A percentile compares a stretch with the other conserved stretches of the same genome.
These are phyloP conservation scores for Saccostrea echinata DNA, from an alignment of 1,140 invertebrate genomes.

Conservation along the genomic window DNA sequence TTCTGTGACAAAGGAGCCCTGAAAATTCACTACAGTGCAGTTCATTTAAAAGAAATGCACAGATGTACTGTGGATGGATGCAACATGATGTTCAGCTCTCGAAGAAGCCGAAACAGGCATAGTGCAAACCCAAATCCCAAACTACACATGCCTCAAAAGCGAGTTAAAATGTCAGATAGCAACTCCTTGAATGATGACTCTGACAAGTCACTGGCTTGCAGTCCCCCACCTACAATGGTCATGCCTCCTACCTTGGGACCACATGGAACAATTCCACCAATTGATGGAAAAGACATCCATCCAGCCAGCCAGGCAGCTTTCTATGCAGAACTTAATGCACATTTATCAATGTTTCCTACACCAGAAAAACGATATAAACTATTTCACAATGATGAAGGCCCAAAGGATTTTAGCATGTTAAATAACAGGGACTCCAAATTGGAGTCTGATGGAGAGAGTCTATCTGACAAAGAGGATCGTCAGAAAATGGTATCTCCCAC, in stretches of 20 bases:
- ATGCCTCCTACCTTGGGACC: slow-evolving; percentile 62
- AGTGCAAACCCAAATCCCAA: slow-evolving; percentile 99
- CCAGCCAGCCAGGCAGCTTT: slow-evolving; percentile 65
- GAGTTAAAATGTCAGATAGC: slow-evolving; percentile 71
- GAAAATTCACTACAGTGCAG: slow-evolving; percentile 99
- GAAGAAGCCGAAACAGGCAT: slow-evolving; percentile 96
- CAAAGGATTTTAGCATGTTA: slow-evolving; percentile 70
- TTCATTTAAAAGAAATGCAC: slow-evolving; percentile 99
- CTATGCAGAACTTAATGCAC: slow-evolving; percentile 72
- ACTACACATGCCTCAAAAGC: slow-evolving; percentile 93
- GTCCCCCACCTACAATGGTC: slow-evolving; percentile 70
- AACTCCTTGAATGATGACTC: slow-evolving; percentile 68
- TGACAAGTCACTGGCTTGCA: slow-evolving; percentile 47
- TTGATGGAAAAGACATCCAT: slow-evolving; percentile 49
- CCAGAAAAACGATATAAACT: slow-evolving; percentile 73
- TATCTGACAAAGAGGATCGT: slow-evolving; percentile 75
- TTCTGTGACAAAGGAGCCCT: slow-evolving; percentile 99
- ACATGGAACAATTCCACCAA: slow-evolving; percentile 50
- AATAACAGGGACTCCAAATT: slow-evolving; percentile 82
- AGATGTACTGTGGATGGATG: slow-evolving; percentile 99
- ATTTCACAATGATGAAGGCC: slow-evolving; percentile 65
- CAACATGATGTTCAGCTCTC: slow-evolving; percentile 99
- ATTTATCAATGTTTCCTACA: slow-evolving; percentile 71
- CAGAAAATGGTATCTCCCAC: slow-evolving; percentile 68
- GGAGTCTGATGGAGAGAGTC: slow-evolving; percentile 81